Conservation (phyloP, 2,797 vertebrate genomes). For the Bufotes viridis region DNA sequence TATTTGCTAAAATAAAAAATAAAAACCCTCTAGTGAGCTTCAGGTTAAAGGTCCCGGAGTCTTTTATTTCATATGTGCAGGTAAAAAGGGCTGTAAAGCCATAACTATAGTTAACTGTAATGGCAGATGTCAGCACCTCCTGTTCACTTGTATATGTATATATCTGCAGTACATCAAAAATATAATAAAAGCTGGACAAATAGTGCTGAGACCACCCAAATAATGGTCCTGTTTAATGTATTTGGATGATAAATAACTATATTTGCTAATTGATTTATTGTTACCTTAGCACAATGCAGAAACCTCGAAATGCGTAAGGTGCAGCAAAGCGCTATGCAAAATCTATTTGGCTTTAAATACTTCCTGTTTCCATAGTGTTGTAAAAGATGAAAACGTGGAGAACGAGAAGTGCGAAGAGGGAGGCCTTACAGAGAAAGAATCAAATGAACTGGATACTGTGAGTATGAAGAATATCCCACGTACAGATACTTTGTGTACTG, state of each 20-base stretch:
- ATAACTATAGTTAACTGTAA: background rate
- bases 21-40: background rate
- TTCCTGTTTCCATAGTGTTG: slow-evolving; percentile 70
- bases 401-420: slow-evolving; percentile 85
- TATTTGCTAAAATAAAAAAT: background rate
- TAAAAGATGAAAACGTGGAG: slow-evolving; percentile 87
- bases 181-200: background rate
- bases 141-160: background rate
- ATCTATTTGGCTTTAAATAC: background rate
- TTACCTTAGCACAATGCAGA: background rate
- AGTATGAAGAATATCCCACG: slow-evolving; percentile 56
- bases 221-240: background rate
- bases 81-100: no score
- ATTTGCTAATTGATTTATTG: background rate
- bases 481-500: background rate
- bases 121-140: background rate
- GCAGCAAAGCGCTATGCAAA: no score
- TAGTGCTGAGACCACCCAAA: background rate
- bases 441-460: slow-evolving; percentile 82
- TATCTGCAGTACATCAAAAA: background rate
- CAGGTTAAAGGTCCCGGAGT: background rate
- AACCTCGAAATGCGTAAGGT: background rate
- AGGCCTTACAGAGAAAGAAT: slow-evolving; percentile 77
- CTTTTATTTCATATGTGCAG: no score
- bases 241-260: background rate